Conservation (phyloP, 2,888 invertebrate genomes). For the Rhaphigaster nebulosa region DNA sequence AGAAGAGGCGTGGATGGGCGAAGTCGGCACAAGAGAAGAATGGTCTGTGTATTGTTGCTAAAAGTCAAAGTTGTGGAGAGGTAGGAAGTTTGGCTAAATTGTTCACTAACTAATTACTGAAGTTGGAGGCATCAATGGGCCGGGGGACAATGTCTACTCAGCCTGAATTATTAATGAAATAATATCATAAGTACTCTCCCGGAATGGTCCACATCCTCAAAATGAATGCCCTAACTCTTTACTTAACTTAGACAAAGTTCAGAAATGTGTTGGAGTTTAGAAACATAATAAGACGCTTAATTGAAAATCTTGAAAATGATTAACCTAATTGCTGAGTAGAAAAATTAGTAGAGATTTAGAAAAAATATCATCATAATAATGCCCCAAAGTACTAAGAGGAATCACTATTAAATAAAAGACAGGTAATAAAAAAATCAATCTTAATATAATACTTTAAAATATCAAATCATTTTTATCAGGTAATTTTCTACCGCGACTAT, state of each 20-base stretch:
- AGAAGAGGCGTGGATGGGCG: not conserved
- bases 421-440: too few relatives aligned
- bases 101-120: conserved; percentile 1
- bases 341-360: not conserved
- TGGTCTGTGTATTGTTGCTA: not conserved
- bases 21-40: not conserved
- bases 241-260: not conserved
- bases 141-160: not conserved
- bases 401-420: too few relatives aligned
- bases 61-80: conserved; percentile 18
- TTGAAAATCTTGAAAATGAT: not conserved
- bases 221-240: not conserved
- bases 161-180: conserved; percentile 8
- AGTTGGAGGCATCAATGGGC: conserved; percentile 9
- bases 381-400: too few relatives aligned
- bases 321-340: not conserved
- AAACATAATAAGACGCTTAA: not conserved
- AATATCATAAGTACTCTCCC: not conserved
- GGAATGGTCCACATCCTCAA: not conserved
- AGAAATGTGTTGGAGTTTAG: not conserved
- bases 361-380: too few relatives aligned
- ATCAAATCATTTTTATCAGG: too few relatives aligned
- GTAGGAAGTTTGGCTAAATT: not conserved
- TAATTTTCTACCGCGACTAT: too few relatives aligned
- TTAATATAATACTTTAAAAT: too few relatives aligned